These are phyloP conservation scores for Heliconius congener DNA, from an alignment of 1,140 invertebrate genomes.

Conservation along the genomic window DNA sequence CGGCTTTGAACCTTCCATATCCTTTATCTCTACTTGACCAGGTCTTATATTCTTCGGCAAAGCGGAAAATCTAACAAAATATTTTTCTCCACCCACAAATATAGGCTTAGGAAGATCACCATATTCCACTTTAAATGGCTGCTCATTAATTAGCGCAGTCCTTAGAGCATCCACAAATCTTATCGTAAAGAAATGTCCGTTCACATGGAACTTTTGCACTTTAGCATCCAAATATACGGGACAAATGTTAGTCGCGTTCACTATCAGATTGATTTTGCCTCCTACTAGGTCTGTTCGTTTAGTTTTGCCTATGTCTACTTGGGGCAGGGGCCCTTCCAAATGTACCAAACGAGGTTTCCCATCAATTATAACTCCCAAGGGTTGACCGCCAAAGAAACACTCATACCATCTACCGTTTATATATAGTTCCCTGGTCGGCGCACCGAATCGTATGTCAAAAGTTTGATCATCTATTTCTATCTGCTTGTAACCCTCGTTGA, in stretches of 20 bases:
- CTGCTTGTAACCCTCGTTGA: constrained; percentile 88
- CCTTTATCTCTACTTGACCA: constrained; percentile 85
- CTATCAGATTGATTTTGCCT: constrained; percentile 91
- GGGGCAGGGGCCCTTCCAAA: constrained; percentile 93
- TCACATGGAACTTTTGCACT: constrained; percentile 90
- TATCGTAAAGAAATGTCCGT: constrained; percentile 87
- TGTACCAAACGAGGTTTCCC: constrained; percentile 88
- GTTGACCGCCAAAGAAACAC: constrained; percentile 94
- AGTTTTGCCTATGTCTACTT: constrained; percentile 88
- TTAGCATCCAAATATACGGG: constrained; percentile 93
- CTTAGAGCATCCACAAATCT: constrained; percentile 90
- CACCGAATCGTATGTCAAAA: constrained; percentile 93
- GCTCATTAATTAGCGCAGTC: constrained; percentile 91
- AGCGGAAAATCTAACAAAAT: constrained; percentile 89
- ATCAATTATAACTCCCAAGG: constrained; percentile 91
- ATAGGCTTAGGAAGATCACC: constrained; percentile 95
- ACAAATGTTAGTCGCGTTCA: constrained; percentile 89
- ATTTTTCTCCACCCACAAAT: constrained; percentile 88
- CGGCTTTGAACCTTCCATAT: constrained; percentile 83
- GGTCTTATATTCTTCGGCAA: constrained; percentile 88
- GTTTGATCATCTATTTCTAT: constrained; percentile 86
- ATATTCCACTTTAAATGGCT: constrained; percentile 92
- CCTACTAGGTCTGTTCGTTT: constrained; percentile 89
- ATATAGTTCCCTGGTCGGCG: constrained; percentile 94
- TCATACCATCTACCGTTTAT: constrained; percentile 94